Base-by-base conservation (phyloP, 2,797 vertebrate species). In the Pangasius larnaudii region DNA sequence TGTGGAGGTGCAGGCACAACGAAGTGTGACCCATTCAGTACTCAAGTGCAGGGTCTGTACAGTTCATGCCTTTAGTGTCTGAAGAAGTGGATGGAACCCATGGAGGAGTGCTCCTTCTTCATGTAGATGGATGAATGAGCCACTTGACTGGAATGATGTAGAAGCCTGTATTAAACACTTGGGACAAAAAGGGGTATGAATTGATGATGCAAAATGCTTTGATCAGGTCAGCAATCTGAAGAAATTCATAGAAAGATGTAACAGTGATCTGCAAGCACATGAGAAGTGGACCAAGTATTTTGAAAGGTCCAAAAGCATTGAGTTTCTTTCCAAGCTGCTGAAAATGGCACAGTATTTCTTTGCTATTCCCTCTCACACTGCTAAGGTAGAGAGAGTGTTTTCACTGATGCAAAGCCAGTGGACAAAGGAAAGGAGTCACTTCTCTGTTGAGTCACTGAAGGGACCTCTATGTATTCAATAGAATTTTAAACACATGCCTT, bases 221-320 rank as follows among this genome's bases (percentile, higher is more conserved):
- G 88, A 90, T 53, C 89, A 92, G 84, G 75, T 91, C 36, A 86
- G 74, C 75, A 88, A 90, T 59, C 89, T 89, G 51, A 92, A 79
- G 82, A 92, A 89, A 80, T 91, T 87, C 65, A 86, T 13, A 83
- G 86, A 91, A 77, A 91, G 7, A 22, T 36, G 80, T 30, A 53
- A 67, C 56, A 63, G 53, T 84, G 79, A 19, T 59, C 83, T 90
- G 33, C 83, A 69, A 13, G 83, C 33, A 61, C 88, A 91, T 65
- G 30, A 88, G 65, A 88, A 82, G 81, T 87, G 85, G 87, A 91
- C 51, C 53, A 90, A 89, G 87, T 90, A 75, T 27, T 90, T 90
- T 85, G 87, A 89, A 36, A 90, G 33, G 65, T n/a, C 61, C n/a
- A 86, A 90, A 90, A 89, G n/a, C 51, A 84, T 33, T 33, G 77